Percentiles rank a stretch among this genome's conserved stretches.
Evolutionary conservation across 1,140 invertebrate species (phyloP).

Genomic region (Hyposmocoma kahamanoa): DNA sequence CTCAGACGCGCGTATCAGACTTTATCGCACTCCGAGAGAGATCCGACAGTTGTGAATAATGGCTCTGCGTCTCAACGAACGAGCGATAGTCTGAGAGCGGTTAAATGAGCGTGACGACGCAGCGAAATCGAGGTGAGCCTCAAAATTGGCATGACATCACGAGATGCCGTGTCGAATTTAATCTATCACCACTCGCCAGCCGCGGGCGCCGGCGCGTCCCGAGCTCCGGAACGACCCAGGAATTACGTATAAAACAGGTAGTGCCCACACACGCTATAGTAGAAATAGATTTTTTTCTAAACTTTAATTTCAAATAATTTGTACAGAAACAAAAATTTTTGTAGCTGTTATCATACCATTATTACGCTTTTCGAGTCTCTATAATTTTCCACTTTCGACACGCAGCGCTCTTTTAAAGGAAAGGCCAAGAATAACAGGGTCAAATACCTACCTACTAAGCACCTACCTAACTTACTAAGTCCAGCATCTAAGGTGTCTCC

Average conservation of each 20-base stretch:
- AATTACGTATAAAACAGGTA: conserved; percentile 61
- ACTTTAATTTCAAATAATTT: no score
- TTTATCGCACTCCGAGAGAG: conserved; percentile 11
- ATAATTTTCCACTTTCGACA: conserved; percentile 1
- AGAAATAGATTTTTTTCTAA: conserved; percentile 31
- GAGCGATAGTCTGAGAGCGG: conserved; percentile 29
- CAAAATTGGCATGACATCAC: conserved; percentile 64
- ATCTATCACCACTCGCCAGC: conserved; percentile 59
- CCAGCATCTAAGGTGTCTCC: no score
- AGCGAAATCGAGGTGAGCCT: conserved; percentile 33
- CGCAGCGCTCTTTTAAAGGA: background rate
- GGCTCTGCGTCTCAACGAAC: conserved; percentile 26
- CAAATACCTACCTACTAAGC: no score
- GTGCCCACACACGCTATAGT: conserved; percentile 41
- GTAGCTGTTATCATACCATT: no score
- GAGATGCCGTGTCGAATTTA: conserved; percentile 68
- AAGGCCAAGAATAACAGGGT: no score
- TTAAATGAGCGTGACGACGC: conserved; percentile 59
- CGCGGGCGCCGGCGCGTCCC: conserved; percentile 48
- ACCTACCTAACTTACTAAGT: no score
- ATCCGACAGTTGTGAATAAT: conserved; percentile 35
- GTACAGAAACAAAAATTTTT: no score
- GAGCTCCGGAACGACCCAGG: no score
- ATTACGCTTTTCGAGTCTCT: no score
- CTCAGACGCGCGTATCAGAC: conserved; percentile 4